Base-by-base conservation (phyloP, 2,888 invertebrate species). In the Syrphus vitripennis region DNA sequence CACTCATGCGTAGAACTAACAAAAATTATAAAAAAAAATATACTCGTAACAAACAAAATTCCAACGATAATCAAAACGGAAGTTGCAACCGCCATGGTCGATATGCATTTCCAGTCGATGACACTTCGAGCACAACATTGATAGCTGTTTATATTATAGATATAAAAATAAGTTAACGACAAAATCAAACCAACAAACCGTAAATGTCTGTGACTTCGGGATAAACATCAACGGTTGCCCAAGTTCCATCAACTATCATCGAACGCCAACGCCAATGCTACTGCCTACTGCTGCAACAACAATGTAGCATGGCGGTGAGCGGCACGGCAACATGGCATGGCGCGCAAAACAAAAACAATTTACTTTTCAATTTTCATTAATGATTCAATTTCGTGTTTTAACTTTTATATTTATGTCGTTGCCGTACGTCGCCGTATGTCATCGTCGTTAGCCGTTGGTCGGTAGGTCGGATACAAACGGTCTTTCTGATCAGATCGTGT, bases 11-110 rank as follows among this genome's bases (percentile, higher is more conserved):
- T 70, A 26, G 16, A 31, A 48, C 6, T 12, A 16, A 31, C 4
- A 26, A 9, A 26, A 42, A 42, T 19, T 6, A 40, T 1, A 24
- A 59, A 31, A 74, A 3, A 67, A 75, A 34, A 69, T 69, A 80
- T 21, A 50, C 1, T 16, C 1, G 4, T n/a, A 26, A 50, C 31
- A 70, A 55, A 79, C 63, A 42, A 31, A 77, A 72, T 80, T 79
- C 74, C 70, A 83, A 83, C 80, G n/a, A n/a, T n/a, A 80, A 80
- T 71, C 57, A 70, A 79, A 83, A 80, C 83, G 83, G 83, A 83
- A 83, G 83, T 83, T 80, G 79, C 24, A 70, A 74, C 61, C 83
- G 83, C 79, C 83, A 79, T 83, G 83, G 79, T 63, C 65, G 79
- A 74, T 70, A 83, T 83, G 83, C 83, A 83, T 65, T 83, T 80